Percentiles rank a stretch among this genome's conserved stretches.
Conservation (phyloP, 2,113 vertebrate genomes). For the Calyptommatus sinebrachiatus region DNA sequence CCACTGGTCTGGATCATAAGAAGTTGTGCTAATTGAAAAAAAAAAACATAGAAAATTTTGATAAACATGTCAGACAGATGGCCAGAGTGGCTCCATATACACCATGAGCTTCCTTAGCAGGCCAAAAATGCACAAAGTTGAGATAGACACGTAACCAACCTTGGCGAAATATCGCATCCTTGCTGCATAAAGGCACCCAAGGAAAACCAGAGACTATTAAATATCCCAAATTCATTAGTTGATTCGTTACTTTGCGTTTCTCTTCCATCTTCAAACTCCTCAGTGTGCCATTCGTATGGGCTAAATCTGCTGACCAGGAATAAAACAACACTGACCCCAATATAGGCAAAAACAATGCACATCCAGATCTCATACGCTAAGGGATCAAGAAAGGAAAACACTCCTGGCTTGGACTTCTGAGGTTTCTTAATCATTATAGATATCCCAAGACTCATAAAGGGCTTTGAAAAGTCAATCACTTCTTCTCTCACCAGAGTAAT, state of each 20-base stretch:
- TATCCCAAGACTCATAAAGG: slow-evolving; percentile 98
- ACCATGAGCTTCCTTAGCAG: slow-evolving; percentile 68
- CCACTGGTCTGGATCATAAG: slow-evolving; percentile 40
- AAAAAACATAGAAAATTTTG: slow-evolving; percentile 30
- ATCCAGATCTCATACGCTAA: slow-evolving; percentile 99
- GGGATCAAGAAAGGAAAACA: slow-evolving; percentile 98
- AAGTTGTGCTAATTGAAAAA: slow-evolving; percentile 44
- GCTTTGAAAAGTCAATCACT: slow-evolving; percentile 99
- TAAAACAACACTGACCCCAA: slow-evolving; percentile 98
- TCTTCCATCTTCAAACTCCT: slow-evolving; percentile 96
- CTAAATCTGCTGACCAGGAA: slow-evolving; percentile 99
- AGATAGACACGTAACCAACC: slow-evolving; percentile 80
- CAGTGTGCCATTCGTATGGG: slow-evolving; percentile 98
- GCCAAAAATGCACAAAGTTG: slow-evolving; percentile 83
- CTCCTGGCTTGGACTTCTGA: slow-evolving; percentile 98
- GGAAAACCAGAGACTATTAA: slow-evolving; percentile 99
- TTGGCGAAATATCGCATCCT: slow-evolving; percentile 94
- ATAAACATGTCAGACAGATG: slow-evolving; percentile 44
- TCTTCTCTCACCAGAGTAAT: slow-evolving; percentile 98
- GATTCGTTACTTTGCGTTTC: slow-evolving; percentile 98
- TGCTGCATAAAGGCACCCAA: slow-evolving; percentile 95
- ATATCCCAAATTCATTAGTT: slow-evolving; percentile 99
- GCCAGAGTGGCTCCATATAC: slow-evolving; percentile 75
- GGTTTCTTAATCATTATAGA: slow-evolving; percentile 99
- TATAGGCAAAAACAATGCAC: slow-evolving; percentile 99